phyloP scores from a whole-genome alignment of 2,113 vertebrate genomes.

The Dromiciops gliroides region DNA sequence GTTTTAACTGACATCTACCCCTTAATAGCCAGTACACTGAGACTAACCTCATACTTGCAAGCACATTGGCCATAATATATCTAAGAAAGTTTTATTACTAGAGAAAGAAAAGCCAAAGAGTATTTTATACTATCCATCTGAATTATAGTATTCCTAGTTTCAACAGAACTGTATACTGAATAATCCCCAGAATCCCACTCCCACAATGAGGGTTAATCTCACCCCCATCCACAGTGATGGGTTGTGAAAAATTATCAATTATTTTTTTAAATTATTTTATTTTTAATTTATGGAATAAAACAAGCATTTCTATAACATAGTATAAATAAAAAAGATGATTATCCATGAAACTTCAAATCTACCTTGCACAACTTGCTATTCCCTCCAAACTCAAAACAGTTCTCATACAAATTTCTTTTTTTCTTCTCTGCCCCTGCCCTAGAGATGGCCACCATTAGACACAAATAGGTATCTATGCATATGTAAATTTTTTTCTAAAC shows the following conservation, averaged over 20 bases:
- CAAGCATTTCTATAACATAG: too few relatives aligned
- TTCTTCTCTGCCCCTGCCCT: too few relatives aligned
- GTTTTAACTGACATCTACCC: background rate
- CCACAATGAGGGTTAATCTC: background rate
- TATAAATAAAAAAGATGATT: too few relatives aligned
- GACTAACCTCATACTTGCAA: background rate
- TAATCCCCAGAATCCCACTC: background rate
- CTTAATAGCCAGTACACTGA: background rate
- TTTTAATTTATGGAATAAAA: background rate
- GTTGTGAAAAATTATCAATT: background rate
- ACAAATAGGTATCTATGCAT: too few relatives aligned
- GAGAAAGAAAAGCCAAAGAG: background rate
- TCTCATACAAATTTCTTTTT: too few relatives aligned
- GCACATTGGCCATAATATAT: background rate
- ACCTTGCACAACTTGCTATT: too few relatives aligned
- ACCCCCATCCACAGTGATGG: background rate
- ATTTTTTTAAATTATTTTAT: background rate
- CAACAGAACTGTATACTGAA: background rate
- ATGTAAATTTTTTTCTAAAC: too few relatives aligned
- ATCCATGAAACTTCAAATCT: too few relatives aligned
- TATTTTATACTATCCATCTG: background rate
- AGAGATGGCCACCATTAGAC: too few relatives aligned
- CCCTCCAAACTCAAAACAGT: too few relatives aligned
- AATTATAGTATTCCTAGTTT: background rate
- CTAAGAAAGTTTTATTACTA: background rate